Base-by-base conservation (phyloP, 1,140 invertebrate genomes). In the Caenorhabditis remanei region DNA sequence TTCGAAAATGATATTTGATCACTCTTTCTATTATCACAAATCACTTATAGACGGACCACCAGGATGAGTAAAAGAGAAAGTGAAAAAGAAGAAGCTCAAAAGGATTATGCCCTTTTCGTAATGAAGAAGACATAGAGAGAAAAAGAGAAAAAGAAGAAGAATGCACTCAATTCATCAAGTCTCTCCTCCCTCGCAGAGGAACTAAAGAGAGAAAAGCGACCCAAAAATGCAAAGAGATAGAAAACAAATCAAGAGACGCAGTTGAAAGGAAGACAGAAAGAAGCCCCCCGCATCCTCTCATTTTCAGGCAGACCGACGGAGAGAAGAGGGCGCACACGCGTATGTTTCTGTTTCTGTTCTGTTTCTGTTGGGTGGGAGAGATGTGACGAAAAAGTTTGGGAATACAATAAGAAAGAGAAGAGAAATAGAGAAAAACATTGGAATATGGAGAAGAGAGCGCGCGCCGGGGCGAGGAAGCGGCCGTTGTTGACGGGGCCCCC, bases 91-190 rank as follows among this genome's bases (percentile, higher is more conserved):
- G 71, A 79, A 79, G 71, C 71, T 79, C 71, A 21, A 50, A 79
- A 79, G 71, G 71, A 79, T 79, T 50, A 79, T 79, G 71, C 71
- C 71, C 71, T 79, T 79, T 79, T 79, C 71, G 71, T 79, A 79
- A 79, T 79, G 71, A 79, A 50, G 65, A 67, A 67, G 63, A 71
- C 16, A 53, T 53, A 46, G 65, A 65, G 61, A 71, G 65, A 71
- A 21, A 71, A 16, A 71, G 16, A 46, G 41, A 32, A 21, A 67
- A 41, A 41, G 32, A 67, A 41, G 14, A 48, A 43, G 71, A 79
- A 79, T 79, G 71, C 71, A 79, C 71, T 79, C 71, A 79, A 79
- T 79, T 79, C 71, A 79, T 79, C 71, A 79, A 79, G 71, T 53
- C 65, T 53, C 65, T 48, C 65, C 71, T 50, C 71, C 71, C 46